A percentile compares a stretch with the other conserved stretches of the same genome.
Evolutionary conservation across 2,888 invertebrate genomes (phyloP).

Genomic region (Drosophila birchii): DNA sequence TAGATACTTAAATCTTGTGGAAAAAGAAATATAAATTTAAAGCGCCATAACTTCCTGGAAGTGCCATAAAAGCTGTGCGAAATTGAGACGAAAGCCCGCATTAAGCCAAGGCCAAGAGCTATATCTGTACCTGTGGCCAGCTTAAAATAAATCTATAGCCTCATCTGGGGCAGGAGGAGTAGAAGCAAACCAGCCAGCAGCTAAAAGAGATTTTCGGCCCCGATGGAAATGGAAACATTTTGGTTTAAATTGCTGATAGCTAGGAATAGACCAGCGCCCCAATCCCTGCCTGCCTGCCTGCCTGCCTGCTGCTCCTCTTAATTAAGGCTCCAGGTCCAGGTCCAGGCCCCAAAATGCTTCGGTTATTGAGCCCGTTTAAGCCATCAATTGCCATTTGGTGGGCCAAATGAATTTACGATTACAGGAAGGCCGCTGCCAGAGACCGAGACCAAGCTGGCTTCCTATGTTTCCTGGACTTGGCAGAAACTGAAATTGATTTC

Average conservation of each 20-base stretch:
- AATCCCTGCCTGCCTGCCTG: not conserved
- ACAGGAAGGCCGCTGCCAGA: slow-evolving; percentile 6
- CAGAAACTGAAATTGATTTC: slow-evolving; percentile 46
- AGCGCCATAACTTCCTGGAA: slow-evolving; percentile 3
- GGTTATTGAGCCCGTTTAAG: slow-evolving; percentile 55
- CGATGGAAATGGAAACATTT: slow-evolving; percentile 52
- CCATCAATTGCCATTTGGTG: slow-evolving; percentile 66
- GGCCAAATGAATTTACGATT: slow-evolving; percentile 69
- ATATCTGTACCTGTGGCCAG: slow-evolving; percentile 20
- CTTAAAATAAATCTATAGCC: slow-evolving; percentile 16
- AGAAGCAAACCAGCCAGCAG: slow-evolving; percentile 15
- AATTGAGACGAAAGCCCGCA: slow-evolving; percentile 13
- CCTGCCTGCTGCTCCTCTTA: slow-evolving; percentile 29
- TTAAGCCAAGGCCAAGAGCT: slow-evolving; percentile 23
- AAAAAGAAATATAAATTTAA: not conserved
- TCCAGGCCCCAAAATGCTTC: slow-evolving; percentile 28
- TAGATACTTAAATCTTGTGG: not conserved
- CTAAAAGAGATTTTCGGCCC: slow-evolving; percentile 11
- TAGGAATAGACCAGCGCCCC: not conserved
- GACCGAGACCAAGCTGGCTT: not conserved
- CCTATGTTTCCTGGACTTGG: slow-evolving; percentile 23
- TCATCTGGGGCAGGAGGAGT: not conserved
- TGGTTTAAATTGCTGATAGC: slow-evolving; percentile 45
- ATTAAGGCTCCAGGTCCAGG: slow-evolving; percentile 44
- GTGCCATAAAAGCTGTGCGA: not conserved